phyloP scores from a whole-genome alignment of 92 coral and sea anemone genomes.

The Phenganax stokvisi region DNA sequence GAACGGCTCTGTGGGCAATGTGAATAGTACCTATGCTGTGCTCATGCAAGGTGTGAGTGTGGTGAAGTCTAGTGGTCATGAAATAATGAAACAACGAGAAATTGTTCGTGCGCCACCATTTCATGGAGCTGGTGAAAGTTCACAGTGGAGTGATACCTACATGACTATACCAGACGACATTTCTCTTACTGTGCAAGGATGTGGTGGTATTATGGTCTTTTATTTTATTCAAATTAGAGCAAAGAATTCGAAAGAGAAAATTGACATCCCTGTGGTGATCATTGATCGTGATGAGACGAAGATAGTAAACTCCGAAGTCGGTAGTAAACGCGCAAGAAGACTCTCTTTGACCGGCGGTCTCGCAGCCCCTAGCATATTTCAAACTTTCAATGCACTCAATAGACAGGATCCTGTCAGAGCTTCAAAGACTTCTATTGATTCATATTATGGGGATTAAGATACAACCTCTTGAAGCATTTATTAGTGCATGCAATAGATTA shows the following conservation, averaged over 20 bases:
- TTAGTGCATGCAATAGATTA: not conserved
- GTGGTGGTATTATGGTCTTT: conserved; percentile 20
- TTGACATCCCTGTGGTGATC: conserved; percentile 32
- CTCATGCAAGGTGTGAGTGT: conserved; percentile 23
- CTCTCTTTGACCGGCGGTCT: conserved; percentile 6
- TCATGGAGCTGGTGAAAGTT: conserved; percentile 12
- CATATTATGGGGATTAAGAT: conserved; percentile 16
- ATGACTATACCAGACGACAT: conserved; percentile 23
- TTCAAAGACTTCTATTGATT: conserved; percentile 30
- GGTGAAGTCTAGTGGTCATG: conserved; percentile 16
- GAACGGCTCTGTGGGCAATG: conserved; percentile 5
- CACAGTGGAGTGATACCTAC: conserved; percentile 33
- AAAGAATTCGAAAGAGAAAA: conserved; percentile 27
- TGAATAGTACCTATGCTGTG: conserved; percentile 28
- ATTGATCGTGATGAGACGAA: conserved; percentile 27
- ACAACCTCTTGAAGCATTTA: conserved; percentile 1
- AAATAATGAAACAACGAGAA: conserved; percentile 9
- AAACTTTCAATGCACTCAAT: conserved; percentile 18
- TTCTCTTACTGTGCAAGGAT: conserved; percentile 26
- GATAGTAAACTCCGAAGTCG: not conserved
- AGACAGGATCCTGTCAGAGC: conserved; percentile 29
- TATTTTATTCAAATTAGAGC: conserved; percentile 31
- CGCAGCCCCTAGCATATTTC: conserved; percentile 6
- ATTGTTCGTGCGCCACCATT: conserved; percentile 16
- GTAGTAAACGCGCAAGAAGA: conserved; percentile 1